A percentile compares a stretch with the other conserved stretches of the same genome.
These are phyloP conservation scores for Corynorhinus townsendii DNA, from an alignment of 2,113 vertebrate genomes.

Conservation along the genomic window DNA sequence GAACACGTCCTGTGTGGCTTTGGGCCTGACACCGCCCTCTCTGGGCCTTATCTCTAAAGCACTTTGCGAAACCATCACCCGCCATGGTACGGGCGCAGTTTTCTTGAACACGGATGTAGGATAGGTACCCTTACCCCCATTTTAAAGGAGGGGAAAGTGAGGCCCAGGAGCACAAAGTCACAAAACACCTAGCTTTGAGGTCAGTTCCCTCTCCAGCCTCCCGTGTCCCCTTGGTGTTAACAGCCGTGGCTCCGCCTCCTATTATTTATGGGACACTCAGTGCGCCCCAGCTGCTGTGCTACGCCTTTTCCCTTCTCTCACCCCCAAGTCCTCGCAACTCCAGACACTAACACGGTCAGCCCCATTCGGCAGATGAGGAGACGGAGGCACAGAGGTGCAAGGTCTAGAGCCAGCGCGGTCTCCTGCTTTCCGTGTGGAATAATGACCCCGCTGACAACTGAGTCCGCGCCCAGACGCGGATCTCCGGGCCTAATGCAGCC, in stretches of 20 bases:
- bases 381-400: background rate
- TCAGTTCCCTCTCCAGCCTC: background rate
- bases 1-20: background rate
- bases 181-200: too few species aligned
- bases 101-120: background rate
- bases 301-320: background rate
- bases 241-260: accelerated
- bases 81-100: background rate
- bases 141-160: background rate
- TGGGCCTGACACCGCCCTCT: background rate
- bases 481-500: background rate
- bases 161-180: background rate
- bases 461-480: background rate
- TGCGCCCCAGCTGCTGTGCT: accelerated
- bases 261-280: accelerated
- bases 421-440: background rate
- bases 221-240: accelerated
- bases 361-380: background rate
- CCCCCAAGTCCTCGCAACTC: background rate
- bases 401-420: too few species aligned
- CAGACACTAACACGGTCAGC: background rate
- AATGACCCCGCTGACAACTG: background rate
- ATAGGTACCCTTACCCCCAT: background rate
- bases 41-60: background rate
- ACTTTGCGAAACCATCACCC: too few species aligned